These are phyloP conservation scores for Sebastes goodei DNA, from an alignment of 2,797 vertebrate genomes.

Conservation along the genomic window DNA sequence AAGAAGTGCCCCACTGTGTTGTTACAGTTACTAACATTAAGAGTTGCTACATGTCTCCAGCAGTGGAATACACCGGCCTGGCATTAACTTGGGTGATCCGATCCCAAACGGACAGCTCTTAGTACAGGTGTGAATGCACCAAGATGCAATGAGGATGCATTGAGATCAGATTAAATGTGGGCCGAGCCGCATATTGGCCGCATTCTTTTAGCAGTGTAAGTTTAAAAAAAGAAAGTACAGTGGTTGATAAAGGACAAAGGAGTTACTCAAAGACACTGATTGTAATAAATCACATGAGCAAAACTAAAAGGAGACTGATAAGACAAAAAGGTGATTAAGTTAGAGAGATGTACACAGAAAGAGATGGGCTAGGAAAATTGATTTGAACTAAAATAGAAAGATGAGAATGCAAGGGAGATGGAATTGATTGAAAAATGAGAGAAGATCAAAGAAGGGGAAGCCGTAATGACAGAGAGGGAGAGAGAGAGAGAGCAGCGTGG, in stretches of 20 bases:
- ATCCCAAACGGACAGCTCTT: neutral
- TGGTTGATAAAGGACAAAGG: neutral
- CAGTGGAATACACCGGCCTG: neutral
- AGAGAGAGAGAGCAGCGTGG: neutral
- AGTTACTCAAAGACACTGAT: neutral
- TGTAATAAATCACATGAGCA: neutral
- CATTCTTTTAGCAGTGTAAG: no score
- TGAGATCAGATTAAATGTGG: neutral
- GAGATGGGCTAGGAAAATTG: neutral
- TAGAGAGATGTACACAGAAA: neutral
- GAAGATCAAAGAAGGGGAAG: slow-evolving; percentile 36
- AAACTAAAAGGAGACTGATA: neutral
- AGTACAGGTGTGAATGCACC: neutral
- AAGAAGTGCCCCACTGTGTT: neutral
- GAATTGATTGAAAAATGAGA: slow-evolving; percentile 30
- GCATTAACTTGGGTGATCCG: neutral
- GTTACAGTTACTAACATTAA: neutral
- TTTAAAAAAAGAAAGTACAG: neutral
- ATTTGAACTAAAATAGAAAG: slow-evolving; percentile 22
- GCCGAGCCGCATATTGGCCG: no score
- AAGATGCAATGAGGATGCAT: neutral
- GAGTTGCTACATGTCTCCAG: no score
- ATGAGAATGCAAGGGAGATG: slow-evolving; percentile 10
- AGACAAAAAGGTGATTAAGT: slow-evolving; percentile 16
- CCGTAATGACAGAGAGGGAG: neutral